Evolutionary conservation across 2,888 invertebrate species (phyloP).

Genomic region (Saturnia pavonia): DNA sequence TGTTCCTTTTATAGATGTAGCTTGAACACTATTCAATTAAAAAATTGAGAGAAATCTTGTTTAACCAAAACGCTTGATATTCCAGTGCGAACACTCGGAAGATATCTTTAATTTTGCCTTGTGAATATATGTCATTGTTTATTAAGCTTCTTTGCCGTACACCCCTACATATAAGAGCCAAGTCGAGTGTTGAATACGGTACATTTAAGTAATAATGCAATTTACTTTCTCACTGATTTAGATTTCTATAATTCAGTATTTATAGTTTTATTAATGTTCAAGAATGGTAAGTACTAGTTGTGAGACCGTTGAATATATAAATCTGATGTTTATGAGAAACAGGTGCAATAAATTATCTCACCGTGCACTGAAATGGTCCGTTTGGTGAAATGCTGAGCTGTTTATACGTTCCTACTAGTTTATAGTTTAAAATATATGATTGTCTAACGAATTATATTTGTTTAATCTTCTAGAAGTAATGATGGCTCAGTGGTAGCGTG

Average conservation of each 20-base stretch:
- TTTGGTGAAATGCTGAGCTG: neutral
- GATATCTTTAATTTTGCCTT: neutral
- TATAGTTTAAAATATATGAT: neutral
- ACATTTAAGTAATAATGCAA: neutral
- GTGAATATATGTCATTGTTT: neutral
- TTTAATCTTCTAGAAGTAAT: neutral
- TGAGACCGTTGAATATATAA: constrained; percentile 27
- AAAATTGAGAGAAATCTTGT: neutral
- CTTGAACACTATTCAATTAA: neutral
- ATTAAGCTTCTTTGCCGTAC: neutral
- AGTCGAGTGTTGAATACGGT: neutral
- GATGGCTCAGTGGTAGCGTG: no score
- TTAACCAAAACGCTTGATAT: neutral
- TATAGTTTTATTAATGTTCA: constrained; percentile 8
- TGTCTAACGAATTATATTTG: neutral
- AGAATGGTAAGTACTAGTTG: neutral
- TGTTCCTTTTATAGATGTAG: constrained; percentile 24
- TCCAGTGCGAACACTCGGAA: neutral
- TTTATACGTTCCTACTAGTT: neutral
- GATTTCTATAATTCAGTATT: constrained; percentile 5
- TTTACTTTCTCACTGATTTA: neutral
- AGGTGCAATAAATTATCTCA: constrained; percentile 27
- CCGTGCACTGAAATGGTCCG: neutral
- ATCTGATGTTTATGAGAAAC: constrained; percentile 32
- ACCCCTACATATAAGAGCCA: neutral